Evolutionary conservation across 2,888 invertebrate species (phyloP).

Genomic region (Aelia acuminata): DNA sequence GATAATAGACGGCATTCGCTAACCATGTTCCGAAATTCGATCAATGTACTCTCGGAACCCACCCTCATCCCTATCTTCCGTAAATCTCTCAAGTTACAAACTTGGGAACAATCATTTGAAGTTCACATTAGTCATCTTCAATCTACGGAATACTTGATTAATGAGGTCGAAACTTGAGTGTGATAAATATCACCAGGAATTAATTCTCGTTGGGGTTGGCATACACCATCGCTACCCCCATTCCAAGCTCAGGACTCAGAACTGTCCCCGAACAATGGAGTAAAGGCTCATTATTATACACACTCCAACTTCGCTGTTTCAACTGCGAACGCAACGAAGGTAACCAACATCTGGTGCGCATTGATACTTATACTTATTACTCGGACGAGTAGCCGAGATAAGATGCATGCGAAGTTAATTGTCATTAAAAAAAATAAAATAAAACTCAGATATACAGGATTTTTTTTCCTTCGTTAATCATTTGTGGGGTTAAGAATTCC

Average conservation of each 20-base stretch:
- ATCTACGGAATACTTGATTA: constrained; percentile 2
- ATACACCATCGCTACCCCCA: background rate
- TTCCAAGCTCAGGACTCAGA: background rate
- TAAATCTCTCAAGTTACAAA: background rate
- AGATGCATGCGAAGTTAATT: no score
- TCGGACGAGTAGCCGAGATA: no score
- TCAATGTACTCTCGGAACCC: background rate
- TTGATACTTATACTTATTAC: no score
- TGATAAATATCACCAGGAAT: constrained; percentile 1
- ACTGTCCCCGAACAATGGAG: background rate
- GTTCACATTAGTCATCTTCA: constrained; percentile 11
- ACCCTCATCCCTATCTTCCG: background rate
- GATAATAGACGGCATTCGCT: no score
- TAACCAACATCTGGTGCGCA: background rate
- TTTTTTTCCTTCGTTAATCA: no score
- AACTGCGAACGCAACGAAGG: background rate
- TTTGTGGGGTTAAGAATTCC: no score
- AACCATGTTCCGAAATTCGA: background rate
- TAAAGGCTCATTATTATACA: constrained; percentile 14
- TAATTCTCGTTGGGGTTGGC: background rate
- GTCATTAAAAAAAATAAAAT: no score
- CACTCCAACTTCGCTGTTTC: background rate
- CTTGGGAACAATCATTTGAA: constrained; percentile 16
- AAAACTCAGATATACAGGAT: no score
- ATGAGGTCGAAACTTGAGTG: constrained; percentile 7